Base-by-base conservation (phyloP, 1,140 invertebrate genomes). In the Harlomillsia oculata region DNA sequence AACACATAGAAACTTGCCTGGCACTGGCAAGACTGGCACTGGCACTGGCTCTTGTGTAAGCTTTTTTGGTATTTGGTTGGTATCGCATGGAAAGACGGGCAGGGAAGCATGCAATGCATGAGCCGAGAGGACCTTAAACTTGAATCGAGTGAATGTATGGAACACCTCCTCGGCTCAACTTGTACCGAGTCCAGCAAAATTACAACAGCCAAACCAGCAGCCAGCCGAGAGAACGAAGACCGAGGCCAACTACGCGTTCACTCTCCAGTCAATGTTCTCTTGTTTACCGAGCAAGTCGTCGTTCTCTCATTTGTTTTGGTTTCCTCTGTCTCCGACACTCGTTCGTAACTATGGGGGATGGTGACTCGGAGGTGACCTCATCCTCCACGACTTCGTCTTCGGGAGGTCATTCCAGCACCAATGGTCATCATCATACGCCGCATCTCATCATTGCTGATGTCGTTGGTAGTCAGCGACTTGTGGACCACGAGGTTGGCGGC, bases 351-450 rank as follows among this genome's bases (percentile, higher is more conserved):
- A 77, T 81, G 73, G 75, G 79, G 48, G 81, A 83, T 69, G n/a
- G n/a, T n/a, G 83, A 84, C 43, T 79, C 82, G 36, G 83, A 85
- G 72, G 83, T 85, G 65, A 82, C 82, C 18, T 83, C 82, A 32
- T 70, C 69, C 16, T 83, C 80, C 37, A 75, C 62, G 34, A 60
- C 62, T 46, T 60, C 40, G 45, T 59, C 59, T 50, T 63, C 51
- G 34, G 60, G 39, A 49, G 30, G 37, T 40, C 41, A 53, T 44
- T 18, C 28, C 40, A 26, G 30, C 40, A 59, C 50, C 41, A 41
- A 46, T 20, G 39, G 16, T 30, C 29, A 44, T 59, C 60, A 46
- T 53, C 55, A 70, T 66, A 18, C 67, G 66, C n/a, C n/a, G n/a
- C 45, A 48, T 32, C 29, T 48, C 1, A 48, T 48, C 2, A 48